These are phyloP conservation scores for Henicopernis longicauda DNA, from an alignment of 2,113 vertebrate species.

Conservation along the genomic window DNA sequence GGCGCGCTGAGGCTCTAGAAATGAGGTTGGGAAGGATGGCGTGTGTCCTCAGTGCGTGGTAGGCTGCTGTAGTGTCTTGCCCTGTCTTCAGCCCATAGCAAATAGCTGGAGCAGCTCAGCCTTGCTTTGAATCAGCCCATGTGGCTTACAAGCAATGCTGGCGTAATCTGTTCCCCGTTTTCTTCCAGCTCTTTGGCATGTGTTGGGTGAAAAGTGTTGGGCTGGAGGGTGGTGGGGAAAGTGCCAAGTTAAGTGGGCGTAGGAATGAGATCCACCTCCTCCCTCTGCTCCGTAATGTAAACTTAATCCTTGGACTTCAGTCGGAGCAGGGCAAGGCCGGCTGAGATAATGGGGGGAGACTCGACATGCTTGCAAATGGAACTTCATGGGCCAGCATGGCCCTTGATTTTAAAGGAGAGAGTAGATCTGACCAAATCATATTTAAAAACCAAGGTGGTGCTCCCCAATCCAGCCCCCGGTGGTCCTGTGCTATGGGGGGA, in stretches of 20 bases:
- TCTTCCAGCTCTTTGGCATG: not conserved
- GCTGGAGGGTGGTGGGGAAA: not conserved
- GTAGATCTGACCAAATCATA: not conserved
- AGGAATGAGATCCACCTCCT: conserved; percentile 3
- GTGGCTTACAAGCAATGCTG: not conserved
- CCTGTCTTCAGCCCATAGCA: not conserved
- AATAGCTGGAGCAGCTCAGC: not conserved
- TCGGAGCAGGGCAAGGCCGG: not conserved
- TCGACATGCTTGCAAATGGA: not conserved
- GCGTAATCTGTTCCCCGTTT: accelerated
- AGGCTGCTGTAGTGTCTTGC: not conserved
- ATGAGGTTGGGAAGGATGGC: not conserved
- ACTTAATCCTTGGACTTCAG: not conserved
- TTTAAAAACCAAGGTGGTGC: not conserved
- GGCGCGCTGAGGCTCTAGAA: not conserved
- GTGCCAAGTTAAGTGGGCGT: not conserved
- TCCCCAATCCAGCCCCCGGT: not conserved
- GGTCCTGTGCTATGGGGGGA: not conserved
- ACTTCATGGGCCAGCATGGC: accelerated
- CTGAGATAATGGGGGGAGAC: not conserved
- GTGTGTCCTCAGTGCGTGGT: accelerated
- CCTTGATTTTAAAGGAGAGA: not conserved
- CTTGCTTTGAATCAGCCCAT: not conserved
- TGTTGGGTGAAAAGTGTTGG: not conserved
- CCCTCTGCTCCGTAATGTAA: not conserved